A percentile compares a stretch with the other conserved stretches of the same genome.
Evolutionary conservation across 2,113 vertebrate species (phyloP).

Genomic region (Thymallus thymallus): DNA sequence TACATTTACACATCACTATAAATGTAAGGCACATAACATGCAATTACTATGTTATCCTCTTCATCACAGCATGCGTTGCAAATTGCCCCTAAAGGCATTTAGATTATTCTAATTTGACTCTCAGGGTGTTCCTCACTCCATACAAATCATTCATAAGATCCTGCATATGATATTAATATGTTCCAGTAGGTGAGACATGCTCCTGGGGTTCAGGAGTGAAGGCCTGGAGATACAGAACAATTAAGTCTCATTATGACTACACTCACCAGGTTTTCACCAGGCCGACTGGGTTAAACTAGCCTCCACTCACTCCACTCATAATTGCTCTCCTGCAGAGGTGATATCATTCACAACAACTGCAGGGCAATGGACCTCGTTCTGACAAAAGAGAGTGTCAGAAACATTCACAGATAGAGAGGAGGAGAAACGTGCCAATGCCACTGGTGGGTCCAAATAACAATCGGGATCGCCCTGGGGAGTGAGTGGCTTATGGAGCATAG

Average conservation of each 20-base stretch:
- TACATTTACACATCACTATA: slow-evolving; percentile 4
- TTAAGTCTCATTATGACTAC: slow-evolving; percentile 20
- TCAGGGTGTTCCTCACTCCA: slow-evolving; percentile 35
- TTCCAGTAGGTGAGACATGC: slow-evolving; percentile 23
- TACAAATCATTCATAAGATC: slow-evolving; percentile 47
- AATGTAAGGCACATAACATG: slow-evolving; percentile 22
- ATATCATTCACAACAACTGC: slow-evolving; percentile 46
- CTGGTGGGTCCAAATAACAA: slow-evolving; percentile 70
- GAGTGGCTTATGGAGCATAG: slow-evolving; percentile 46
- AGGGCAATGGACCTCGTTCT: slow-evolving; percentile 49
- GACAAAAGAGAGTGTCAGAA: slow-evolving; percentile 58
- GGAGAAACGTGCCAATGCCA: slow-evolving; percentile 34
- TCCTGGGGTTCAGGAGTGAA: background rate
- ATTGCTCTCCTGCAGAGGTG: slow-evolving; percentile 33
- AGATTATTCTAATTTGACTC: slow-evolving; percentile 65
- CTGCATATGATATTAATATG: slow-evolving; percentile 27
- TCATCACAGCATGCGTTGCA: slow-evolving; percentile 54
- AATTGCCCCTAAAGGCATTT: slow-evolving; percentile 65
- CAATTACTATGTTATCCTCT: slow-evolving; percentile 44
- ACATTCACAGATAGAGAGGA: slow-evolving; percentile 41
- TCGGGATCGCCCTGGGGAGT: slow-evolving; percentile 54
- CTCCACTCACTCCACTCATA: slow-evolving; percentile 5
- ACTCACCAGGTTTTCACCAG: background rate
- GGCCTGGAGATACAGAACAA: slow-evolving; percentile 9
- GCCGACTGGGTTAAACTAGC: background rate